A percentile compares a stretch with the other conserved stretches of the same genome.
Conservation (phyloP, 2,113 vertebrate genomes). For the Hyaena hyaena region DNA sequence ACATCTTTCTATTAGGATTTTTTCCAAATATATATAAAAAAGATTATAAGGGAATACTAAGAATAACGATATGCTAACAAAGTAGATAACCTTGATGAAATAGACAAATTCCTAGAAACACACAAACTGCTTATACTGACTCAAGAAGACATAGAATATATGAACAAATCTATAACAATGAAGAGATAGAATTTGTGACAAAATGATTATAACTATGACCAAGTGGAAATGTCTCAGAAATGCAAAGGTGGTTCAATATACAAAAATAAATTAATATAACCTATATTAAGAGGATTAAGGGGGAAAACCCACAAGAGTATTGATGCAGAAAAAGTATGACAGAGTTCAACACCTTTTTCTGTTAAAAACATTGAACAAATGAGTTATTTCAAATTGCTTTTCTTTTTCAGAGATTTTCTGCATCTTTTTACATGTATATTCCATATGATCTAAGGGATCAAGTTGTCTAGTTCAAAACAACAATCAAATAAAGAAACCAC, state of each 20-base stretch:
- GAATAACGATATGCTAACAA: neutral
- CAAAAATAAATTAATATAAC: neutral
- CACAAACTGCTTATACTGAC: neutral
- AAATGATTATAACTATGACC: constrained; percentile 32
- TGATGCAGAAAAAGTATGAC: neutral
- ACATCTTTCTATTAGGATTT: neutral
- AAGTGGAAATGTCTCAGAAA: neutral
- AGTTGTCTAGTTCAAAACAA: neutral
- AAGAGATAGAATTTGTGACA: neutral
- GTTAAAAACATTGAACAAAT: neutral
- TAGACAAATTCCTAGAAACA: neutral
- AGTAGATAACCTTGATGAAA: neutral
- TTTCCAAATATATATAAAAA: neutral
- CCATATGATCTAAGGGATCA: neutral
- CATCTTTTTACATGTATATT: neutral
- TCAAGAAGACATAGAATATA: neutral
- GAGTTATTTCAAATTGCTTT: neutral
- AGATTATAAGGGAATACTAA: neutral
- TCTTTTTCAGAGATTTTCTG: neutral
- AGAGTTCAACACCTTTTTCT: neutral
- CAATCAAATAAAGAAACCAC: neutral
- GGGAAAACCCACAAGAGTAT: neutral
- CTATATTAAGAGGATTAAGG: neutral
- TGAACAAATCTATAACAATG: neutral
- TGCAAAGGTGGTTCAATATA: neutral